Evolutionary conservation across 2,888 invertebrate genomes (phyloP).

Genomic region (Marasmarcha lunaedactyla): DNA sequence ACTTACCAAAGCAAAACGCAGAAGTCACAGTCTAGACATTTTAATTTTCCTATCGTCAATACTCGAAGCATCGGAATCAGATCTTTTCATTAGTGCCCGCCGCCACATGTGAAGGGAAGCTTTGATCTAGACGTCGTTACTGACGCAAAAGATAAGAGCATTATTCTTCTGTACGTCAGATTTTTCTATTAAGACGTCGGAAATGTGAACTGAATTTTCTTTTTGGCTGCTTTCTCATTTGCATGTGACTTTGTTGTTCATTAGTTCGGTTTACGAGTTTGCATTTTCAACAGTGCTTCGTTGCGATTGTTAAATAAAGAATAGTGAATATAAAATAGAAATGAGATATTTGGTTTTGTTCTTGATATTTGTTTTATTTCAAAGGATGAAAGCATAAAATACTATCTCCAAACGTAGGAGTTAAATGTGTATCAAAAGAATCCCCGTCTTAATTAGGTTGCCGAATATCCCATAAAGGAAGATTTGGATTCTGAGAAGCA

Average conservation of each 20-base stretch:
- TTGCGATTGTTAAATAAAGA: slow-evolving; percentile 2
- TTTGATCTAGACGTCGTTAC: slow-evolving; percentile 60
- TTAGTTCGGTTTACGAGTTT: too few species aligned
- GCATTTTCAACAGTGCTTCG: slow-evolving; percentile 18
- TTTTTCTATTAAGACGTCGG: too few species aligned
- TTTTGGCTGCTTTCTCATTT: slow-evolving; percentile 2
- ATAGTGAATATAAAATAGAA: too few species aligned
- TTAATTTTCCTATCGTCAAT: slow-evolving; percentile 64
- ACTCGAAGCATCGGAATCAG: slow-evolving; percentile 42
- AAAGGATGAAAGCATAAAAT: too few species aligned
- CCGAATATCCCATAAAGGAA: too few species aligned
- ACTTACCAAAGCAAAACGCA: slow-evolving; percentile 45
- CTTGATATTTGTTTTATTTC: too few species aligned
- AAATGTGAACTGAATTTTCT: too few species aligned
- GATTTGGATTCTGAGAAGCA: too few species aligned
- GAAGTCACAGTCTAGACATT: slow-evolving; percentile 58
- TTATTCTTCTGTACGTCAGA: slow-evolving; percentile 26
- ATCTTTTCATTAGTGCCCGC: slow-evolving; percentile 49
- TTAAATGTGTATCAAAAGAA: too few species aligned
- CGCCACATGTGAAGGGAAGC: slow-evolving; percentile 47
- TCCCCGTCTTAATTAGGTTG: too few species aligned
- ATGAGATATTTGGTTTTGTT: too few species aligned
- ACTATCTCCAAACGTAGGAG: too few species aligned
- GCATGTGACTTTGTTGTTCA: background rate
- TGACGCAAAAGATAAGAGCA: slow-evolving; percentile 37